Base-by-base conservation (phyloP, 2,888 invertebrate genomes). In the Desoria tigrina region DNA sequence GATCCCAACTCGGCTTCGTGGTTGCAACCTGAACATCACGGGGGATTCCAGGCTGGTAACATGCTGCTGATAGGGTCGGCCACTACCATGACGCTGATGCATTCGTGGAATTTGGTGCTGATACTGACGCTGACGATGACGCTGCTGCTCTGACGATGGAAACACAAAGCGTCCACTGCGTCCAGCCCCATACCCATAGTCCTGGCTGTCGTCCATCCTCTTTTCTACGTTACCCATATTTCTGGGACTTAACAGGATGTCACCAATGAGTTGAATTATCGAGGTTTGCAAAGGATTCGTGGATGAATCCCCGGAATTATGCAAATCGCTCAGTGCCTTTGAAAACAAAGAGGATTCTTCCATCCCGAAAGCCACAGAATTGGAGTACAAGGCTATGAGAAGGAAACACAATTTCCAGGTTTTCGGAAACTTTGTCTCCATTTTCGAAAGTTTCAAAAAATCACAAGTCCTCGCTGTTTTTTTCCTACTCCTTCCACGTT, bases 321-420 rank as follows among this genome's bases (percentile, higher is more conserved):
- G 45, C 4, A 45, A n/a, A n/a, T 45, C 16, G 6, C 45, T 45
- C 45, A 45, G 16, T n/a, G 51, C 51, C 27, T 24, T 18, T 26
- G 51, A 51, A n/a, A 45, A 45, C 16, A 45, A 21, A 16, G n/a
- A 4, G n/a, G 45, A 45, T 21, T 45, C 45, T 45, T 45, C 45
- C 21, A 45, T 45, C 4, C 45, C 45, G 21, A 45, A 11, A 11
- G 39, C 45, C 16, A 6, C 45, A 45, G 45, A 18, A n/a, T n/a
- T n/a, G n/a, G n/a, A n/a, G n/a, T n/a, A n/a, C n/a, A n/a, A n/a
- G n/a, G n/a, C n/a, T n/a, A n/a, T n/a, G n/a, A n/a, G 6, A 7
- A 32, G 32, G 32, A 32, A 32, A n/a, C n/a, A n/a, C 11, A 32
- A 32, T 32, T 32, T 32, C 6, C 32, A 32, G 6, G 6, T 32